phyloP scores from a whole-genome alignment of 1,140 invertebrate species.

The Pseudomyrmex dendroicus region DNA sequence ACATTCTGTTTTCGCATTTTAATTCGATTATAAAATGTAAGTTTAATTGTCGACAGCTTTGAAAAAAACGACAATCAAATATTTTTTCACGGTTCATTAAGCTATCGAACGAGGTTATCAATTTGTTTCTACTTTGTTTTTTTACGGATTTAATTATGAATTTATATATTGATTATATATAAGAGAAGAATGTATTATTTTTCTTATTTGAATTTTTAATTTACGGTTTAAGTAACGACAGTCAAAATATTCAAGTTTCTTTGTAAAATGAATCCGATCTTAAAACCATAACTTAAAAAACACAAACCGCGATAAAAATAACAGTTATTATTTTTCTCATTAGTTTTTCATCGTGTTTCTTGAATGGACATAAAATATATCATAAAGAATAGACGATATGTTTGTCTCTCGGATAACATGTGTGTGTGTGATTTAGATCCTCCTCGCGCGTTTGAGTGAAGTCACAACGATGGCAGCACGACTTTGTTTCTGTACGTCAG shows the following conservation, averaged over 20 bases:
- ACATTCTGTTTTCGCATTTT: background rate
- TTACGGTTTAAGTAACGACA: background rate
- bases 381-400: slow-evolving; percentile 16
- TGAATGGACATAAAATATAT: background rate
- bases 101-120: slow-evolving; percentile 57
- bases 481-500: slow-evolving; percentile 57
- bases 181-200: too few species aligned
- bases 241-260: background rate
- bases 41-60: slow-evolving; percentile 70
- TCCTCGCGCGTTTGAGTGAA: slow-evolving; percentile 66
- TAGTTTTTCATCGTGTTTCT: background rate
- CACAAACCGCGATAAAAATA: background rate
- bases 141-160: background rate
- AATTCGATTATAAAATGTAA: slow-evolving; percentile 67
- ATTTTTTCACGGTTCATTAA: slow-evolving; percentile 76
- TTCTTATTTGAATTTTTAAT: background rate
- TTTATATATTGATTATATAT: too few species aligned
- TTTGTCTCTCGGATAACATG: slow-evolving; percentile 1
- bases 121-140: background rate
- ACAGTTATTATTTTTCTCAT: background rate
- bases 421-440: slow-evolving; percentile 68
- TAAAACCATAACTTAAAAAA: background rate
- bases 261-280: background rate
- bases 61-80: slow-evolving; percentile 2
- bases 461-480: slow-evolving; percentile 73